Evolutionary conservation across 2,888 invertebrate genomes (phyloP).

Genomic region (Ectobius pallidus): DNA sequence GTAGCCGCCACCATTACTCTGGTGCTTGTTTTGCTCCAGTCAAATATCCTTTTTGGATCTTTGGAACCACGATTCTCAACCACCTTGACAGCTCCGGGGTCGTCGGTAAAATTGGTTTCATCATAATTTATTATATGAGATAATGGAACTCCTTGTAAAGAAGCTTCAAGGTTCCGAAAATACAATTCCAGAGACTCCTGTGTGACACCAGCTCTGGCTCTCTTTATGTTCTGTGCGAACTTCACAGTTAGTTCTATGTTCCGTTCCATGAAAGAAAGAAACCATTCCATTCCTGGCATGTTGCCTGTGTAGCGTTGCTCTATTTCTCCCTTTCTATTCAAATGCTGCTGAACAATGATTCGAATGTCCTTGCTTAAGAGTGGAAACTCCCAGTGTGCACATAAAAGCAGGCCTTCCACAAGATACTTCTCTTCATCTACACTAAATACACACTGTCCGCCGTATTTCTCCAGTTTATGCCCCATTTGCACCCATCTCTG

Average conservation of each 20-base stretch:
- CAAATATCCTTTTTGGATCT: slow-evolving; percentile 34
- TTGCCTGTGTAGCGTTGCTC: background rate
- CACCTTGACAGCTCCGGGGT: background rate
- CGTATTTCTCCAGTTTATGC: too few relatives aligned
- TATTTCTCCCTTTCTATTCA: background rate
- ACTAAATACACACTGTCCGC: too few relatives aligned
- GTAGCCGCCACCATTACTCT: slow-evolving; percentile 50
- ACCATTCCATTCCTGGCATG: background rate
- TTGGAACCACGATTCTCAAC: background rate
- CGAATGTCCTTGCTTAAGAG: background rate
- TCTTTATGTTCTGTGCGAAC: background rate
- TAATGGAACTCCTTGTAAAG: background rate
- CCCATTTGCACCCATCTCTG: too few relatives aligned
- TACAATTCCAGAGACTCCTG: background rate
- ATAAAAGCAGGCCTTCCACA: too few relatives aligned
- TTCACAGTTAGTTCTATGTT: background rate
- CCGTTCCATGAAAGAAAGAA: background rate
- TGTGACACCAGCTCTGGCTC: background rate
- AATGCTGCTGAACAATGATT: too few relatives aligned
- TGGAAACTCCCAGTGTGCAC: too few relatives aligned
- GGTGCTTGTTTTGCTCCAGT: slow-evolving; percentile 44
- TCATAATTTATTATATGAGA: slow-evolving; percentile 1
- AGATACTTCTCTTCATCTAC: too few relatives aligned
- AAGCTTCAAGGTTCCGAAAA: background rate
- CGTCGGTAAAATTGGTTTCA: background rate